Evolutionary conservation across 2,113 vertebrate genomes (phyloP), one percentile per base, ranked within the genome.

Genomic region (Cyphomyrus plagiostoma): DNA sequence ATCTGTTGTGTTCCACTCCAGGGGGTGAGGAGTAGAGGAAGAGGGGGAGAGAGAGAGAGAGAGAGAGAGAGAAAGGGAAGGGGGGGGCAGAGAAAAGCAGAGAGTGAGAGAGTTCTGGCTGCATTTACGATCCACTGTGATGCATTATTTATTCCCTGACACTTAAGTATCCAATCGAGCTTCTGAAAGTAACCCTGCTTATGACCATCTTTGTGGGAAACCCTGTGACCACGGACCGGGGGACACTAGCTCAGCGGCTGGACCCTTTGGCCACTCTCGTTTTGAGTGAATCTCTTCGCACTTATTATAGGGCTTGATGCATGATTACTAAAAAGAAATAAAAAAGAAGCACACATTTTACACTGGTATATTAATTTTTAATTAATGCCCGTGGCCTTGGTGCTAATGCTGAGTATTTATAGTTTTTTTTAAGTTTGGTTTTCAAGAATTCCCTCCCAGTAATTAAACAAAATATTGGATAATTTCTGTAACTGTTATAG

Each of bases 121-220:
- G 92, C 91, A 92, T 92, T 91, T 88, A 80, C 91, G 91, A 90
- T 94, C 94, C 93, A 93, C 94, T 94, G 92, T 95, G 93, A 95
- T 95, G 92, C 94, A 95, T 95, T 95, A 95, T 95, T 95, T 95
- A 95, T 95, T 94, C 94, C 93, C 93, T 92, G 91, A 91, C 94
- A 92, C 95, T 95, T 95, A 95, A 95, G 94, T 95, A 95, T 95
- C 93, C 94, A 95, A 93, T 91, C 86, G 91, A 94, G 93, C 93
- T 94, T 95, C 94, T 94, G 93, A 94, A 93, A 91, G 91, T 89
- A 50, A 39, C 23, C 89, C 92, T 82, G 13, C 92, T 92, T 85
- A 92, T 93, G 94, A 95, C 93, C 93, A 45, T 91, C 93, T 94
- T 93, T 82, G 77, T 88, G 90, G 92, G 93, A 94, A 94, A 93